Evolutionary conservation across 2,797 vertebrate species (phyloP).

Genomic region (Micropoecilia bifurca): DNA sequence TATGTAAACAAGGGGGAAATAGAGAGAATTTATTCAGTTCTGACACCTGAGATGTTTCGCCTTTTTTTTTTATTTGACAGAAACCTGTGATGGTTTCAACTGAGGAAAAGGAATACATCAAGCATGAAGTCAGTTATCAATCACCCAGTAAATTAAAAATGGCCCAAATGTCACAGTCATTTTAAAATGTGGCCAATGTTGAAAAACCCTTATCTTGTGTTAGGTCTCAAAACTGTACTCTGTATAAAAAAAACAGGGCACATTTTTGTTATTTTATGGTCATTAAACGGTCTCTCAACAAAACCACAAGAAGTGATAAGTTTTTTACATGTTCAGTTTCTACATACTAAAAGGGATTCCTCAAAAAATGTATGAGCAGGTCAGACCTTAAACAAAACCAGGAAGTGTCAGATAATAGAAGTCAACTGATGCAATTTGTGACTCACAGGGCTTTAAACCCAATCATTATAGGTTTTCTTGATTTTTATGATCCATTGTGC

Average conservation of each 20-base stretch:
- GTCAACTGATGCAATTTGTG: neutral
- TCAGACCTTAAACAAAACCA: neutral
- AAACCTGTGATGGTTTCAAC: neutral
- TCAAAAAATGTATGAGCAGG: neutral
- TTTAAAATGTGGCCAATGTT: neutral
- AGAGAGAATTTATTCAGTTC: neutral
- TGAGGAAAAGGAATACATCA: neutral
- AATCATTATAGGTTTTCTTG: neutral
- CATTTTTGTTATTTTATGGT: neutral
- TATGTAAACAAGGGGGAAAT: constrained; percentile 22
- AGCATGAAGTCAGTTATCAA: neutral
- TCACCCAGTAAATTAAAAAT: neutral
- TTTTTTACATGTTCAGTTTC: neutral
- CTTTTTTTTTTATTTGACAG: neutral
- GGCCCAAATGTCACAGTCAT: neutral
- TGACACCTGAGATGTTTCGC: neutral
- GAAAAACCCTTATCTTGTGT: neutral
- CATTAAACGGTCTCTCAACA: neutral
- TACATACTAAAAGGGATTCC: neutral
- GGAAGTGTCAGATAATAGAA: neutral
- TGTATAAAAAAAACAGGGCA: neutral
- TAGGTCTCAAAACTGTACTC: neutral
- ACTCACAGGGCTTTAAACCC: neutral
- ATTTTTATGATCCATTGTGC: neutral
- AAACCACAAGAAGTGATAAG: neutral